These are phyloP conservation scores for Coregonus sp. DNA, from an alignment of 2,797 vertebrate species.

Conservation along the genomic window DNA sequence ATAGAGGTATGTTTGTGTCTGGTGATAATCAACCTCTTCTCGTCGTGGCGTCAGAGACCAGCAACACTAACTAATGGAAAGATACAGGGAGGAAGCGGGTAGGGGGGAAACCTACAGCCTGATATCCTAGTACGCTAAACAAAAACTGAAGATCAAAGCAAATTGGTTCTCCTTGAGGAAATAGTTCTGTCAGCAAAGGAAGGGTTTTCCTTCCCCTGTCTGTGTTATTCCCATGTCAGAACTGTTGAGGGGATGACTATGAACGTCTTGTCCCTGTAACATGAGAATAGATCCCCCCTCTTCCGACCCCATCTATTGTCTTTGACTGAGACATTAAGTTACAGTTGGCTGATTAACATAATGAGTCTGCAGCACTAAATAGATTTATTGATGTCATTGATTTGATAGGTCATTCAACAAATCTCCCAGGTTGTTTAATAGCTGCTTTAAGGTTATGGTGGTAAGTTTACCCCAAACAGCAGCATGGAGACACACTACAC, in stretches of 20 bases:
- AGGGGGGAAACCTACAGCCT: not conserved
- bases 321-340: slow-evolving; percentile 65
- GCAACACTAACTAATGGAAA: slow-evolving; percentile 32
- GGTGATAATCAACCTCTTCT: slow-evolving; percentile 49
- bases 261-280: slow-evolving; percentile 6
- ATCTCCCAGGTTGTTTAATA: slow-evolving; percentile 68
- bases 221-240: not conserved
- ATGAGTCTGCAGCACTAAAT: slow-evolving; percentile 62
- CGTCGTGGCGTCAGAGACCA: slow-evolving; percentile 51
- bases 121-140: not conserved
- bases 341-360: slow-evolving; percentile 67
- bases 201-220: not conserved
- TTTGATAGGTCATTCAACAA: slow-evolving; percentile 72
- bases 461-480: too few species aligned
- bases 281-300: slow-evolving; percentile 32
- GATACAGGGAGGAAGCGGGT: slow-evolving; percentile 16
- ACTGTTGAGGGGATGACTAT: not conserved
- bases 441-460: not conserved
- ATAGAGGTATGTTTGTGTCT: slow-evolving; percentile 38
- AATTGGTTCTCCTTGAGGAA: not conserved
- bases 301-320: slow-evolving; percentile 38
- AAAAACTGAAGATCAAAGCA: not conserved
- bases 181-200: not conserved
- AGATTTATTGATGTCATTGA: slow-evolving; percentile 73
- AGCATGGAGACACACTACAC: not conserved